Conservation (phyloP, 2,888 invertebrate species). For the Aricia artaxerxes region DNA sequence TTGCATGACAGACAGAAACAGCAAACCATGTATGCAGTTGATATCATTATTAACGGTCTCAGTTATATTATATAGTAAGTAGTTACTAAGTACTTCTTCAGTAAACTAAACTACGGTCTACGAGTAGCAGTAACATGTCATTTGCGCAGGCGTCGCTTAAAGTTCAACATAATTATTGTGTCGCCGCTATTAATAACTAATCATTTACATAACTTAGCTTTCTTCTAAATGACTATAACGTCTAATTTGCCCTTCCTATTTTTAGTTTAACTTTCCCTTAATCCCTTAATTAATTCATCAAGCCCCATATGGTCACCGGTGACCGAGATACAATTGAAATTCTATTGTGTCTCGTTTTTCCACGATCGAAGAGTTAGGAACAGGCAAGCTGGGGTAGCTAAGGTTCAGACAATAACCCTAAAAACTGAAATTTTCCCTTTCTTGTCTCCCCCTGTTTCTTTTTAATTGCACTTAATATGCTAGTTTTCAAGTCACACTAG, state of each 20-base stretch:
- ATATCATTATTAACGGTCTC: conserved; percentile 6
- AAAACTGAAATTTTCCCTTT: too few species aligned
- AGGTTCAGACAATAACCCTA: too few species aligned
- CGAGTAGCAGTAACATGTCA: neutral
- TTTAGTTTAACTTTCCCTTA: too few species aligned
- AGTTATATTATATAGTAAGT: neutral
- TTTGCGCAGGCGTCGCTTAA: conserved; percentile 36
- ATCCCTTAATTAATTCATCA: too few species aligned
- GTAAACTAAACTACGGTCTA: neutral
- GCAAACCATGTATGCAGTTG: neutral
- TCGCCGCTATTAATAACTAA: conserved; percentile 2
- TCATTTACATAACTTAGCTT: conserved; percentile 10
- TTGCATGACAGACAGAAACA: neutral
- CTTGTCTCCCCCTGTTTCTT: too few species aligned
- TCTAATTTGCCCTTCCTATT: neutral
- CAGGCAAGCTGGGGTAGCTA: too few species aligned
- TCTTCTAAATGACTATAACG: neutral
- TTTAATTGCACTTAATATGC: too few species aligned
- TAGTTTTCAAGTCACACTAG: too few species aligned
- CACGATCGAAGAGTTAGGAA: too few species aligned
- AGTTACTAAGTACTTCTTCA: neutral
- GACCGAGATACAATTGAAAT: too few species aligned
- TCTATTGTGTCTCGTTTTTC: too few species aligned
- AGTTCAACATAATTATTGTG: conserved; percentile 7
- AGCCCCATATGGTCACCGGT: too few species aligned